Conservation (phyloP, 1,140 invertebrate species). For the Aphaenogaster ashmeadi region DNA sequence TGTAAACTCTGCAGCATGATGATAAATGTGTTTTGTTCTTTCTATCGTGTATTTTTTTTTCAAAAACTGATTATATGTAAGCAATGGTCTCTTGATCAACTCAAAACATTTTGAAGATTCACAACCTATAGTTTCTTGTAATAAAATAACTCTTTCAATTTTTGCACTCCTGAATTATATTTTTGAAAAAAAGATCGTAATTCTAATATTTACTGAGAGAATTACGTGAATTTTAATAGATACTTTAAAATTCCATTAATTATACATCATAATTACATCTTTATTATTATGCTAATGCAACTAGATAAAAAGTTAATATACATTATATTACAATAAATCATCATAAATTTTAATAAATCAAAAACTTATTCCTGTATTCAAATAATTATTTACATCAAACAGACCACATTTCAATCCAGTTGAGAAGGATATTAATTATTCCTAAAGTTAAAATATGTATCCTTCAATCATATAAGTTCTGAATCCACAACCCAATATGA, state of each 20-base stretch:
- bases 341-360: slow-evolving; percentile 22
- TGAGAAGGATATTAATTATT: slow-evolving; percentile 6
- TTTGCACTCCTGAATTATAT: background rate
- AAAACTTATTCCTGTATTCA: background rate
- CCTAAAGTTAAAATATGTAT: background rate
- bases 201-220: background rate
- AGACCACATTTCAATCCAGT: background rate
- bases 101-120: slow-evolving; percentile 11
- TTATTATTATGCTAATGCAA: slow-evolving; percentile 10
- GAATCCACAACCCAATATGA: background rate
- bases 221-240: background rate
- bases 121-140: background rate
- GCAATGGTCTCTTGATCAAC: background rate
- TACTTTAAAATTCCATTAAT: background rate
- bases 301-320: slow-evolving; percentile 2
- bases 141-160: slow-evolving; percentile 2
- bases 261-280: background rate
- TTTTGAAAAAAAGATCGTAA: background rate
- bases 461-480: background rate
- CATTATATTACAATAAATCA: slow-evolving; percentile 4
- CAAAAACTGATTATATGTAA: background rate
- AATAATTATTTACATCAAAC: slow-evolving; percentile 4
- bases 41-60: background rate
- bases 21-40: background rate
- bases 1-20: background rate